Conservation (phyloP, 2,113 vertebrate species). For the Helogale parvula region DNA sequence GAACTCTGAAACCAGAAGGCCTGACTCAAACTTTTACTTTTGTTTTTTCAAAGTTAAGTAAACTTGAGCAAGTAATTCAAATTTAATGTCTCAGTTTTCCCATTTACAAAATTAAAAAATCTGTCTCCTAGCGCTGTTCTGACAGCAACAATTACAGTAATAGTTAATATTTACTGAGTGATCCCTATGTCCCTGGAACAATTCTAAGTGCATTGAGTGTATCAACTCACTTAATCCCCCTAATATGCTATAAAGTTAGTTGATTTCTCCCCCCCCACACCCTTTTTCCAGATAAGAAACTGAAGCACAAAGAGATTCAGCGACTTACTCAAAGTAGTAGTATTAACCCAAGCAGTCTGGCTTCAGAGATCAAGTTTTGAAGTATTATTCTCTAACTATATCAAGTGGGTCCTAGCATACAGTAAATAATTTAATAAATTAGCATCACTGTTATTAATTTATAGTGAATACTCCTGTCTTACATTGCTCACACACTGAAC, state of each 20-base stretch:
- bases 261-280: background rate
- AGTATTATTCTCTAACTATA: background rate
- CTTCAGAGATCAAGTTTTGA: background rate
- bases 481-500: background rate
- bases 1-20: background rate
- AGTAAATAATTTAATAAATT: background rate
- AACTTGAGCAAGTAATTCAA: background rate
- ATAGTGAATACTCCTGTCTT: background rate
- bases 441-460: background rate
- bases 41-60: background rate
- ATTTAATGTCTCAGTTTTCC: background rate
- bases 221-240: background rate
- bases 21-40: background rate
- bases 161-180: background rate
- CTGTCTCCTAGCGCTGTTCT: background rate
- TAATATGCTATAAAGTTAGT: background rate
- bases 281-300: background rate
- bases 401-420: background rate
- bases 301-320: background rate
- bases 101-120: background rate
- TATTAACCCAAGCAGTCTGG: background rate
- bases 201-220: background rate
- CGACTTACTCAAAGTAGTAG: background rate
- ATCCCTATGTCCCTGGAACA: background rate
- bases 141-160: background rate